A percentile compares a stretch with the other conserved stretches of the same genome.
phyloP scores from a whole-genome alignment of 2,113 vertebrate genomes.

The Cranoglanis bouderius region DNA sequence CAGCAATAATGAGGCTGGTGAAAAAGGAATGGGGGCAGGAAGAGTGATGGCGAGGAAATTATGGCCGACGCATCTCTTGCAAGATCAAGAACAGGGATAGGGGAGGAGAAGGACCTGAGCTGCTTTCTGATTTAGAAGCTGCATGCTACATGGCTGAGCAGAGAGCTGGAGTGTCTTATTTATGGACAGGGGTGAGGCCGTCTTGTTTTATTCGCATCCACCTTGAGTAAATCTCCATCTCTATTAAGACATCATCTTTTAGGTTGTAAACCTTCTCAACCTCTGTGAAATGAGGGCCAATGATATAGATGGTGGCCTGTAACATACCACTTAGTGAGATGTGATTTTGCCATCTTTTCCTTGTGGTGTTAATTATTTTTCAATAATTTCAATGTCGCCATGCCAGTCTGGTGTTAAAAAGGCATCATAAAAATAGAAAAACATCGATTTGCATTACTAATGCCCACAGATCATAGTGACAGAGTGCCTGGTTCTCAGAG shows the following conservation, averaged over 20 bases:
- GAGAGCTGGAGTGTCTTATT: slow-evolving; percentile 27
- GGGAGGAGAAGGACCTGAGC: slow-evolving; percentile 22
- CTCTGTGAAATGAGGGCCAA: slow-evolving; percentile 54
- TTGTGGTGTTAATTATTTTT: background rate
- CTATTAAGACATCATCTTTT: slow-evolving; percentile 54
- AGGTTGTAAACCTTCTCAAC: slow-evolving; percentile 55
- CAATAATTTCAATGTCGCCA: too few species aligned
- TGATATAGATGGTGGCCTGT: background rate
- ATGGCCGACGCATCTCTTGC: slow-evolving; percentile 41
- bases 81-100: slow-evolving; percentile 34
- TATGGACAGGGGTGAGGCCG: slow-evolving; percentile 37
- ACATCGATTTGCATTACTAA: background rate
- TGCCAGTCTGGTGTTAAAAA: background rate
- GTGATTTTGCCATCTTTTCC: background rate
- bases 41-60: slow-evolving; percentile 44
- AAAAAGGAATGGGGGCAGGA: slow-evolving; percentile 16
- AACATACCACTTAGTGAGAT: background rate
- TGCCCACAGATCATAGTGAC: background rate
- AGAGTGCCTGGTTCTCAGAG: background rate
- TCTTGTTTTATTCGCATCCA: slow-evolving; percentile 44
- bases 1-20: slow-evolving; percentile 51
- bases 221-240: slow-evolving; percentile 25
- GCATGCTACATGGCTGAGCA: slow-evolving; percentile 28
- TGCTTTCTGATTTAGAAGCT: slow-evolving; percentile 50
- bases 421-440: background rate